A percentile compares a stretch with the other conserved stretches of the same genome.
These are phyloP conservation scores for Apodemus sylvaticus DNA, from an alignment of 2,113 vertebrate species.

Conservation along the genomic window DNA sequence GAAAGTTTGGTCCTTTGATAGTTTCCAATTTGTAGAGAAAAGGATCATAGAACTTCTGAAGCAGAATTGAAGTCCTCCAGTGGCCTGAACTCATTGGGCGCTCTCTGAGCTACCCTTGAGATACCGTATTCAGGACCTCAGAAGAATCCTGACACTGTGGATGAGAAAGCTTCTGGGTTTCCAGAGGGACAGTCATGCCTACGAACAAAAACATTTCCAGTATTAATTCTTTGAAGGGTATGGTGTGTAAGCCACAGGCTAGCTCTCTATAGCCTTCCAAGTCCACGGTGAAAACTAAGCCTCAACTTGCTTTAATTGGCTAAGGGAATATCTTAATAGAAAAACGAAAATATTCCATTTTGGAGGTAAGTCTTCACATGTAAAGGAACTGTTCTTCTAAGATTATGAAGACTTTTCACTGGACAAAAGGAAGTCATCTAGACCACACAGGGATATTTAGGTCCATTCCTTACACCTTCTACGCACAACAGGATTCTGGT, in stretches of 20 bases:
- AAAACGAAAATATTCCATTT: not conserved
- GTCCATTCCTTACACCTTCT: not conserved
- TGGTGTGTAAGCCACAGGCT: not conserved
- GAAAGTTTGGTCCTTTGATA: constrained; percentile 37
- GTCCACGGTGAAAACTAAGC: not conserved
- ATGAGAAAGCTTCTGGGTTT: not conserved
- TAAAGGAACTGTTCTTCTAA: not conserved
- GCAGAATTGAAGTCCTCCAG: not conserved
- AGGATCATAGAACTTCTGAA: not conserved
- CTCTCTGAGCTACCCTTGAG: not conserved
- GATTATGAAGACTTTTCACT: not conserved
- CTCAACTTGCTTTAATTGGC: constrained; percentile 1
- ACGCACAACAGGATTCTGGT: not conserved
- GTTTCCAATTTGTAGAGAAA: constrained; percentile 30
- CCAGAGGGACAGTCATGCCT: not conserved
- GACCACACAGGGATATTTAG: not conserved
- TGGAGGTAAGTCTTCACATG: not conserved
- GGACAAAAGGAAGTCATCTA: not conserved
- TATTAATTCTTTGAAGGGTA: not conserved
- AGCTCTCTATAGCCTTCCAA: not conserved
- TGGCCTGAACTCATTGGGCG: not conserved
- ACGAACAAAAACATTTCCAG: constrained; percentile 4
- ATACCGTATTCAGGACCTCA: not conserved
- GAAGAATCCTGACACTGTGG: not conserved
- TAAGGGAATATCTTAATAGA: constrained; percentile 9